Conservation (phyloP, 2,888 invertebrate genomes). For the Pyrrhopygopsis socrates region DNA sequence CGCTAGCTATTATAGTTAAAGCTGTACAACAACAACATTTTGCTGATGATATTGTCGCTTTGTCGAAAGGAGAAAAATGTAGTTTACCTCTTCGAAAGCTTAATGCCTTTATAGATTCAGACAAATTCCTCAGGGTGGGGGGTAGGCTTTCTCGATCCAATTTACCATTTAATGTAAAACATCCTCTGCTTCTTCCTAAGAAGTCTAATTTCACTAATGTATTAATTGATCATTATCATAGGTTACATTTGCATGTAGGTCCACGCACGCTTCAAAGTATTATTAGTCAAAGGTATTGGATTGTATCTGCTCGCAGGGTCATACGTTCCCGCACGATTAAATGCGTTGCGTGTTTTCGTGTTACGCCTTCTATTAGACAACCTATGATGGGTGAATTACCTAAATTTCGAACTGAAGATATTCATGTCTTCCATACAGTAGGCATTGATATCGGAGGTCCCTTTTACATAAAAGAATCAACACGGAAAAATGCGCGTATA, state of each 20-base stretch:
- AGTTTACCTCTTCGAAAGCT: background rate
- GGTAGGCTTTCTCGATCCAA: constrained; percentile 44
- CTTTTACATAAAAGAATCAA: constrained; percentile 50
- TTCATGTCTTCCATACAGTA: constrained; percentile 35
- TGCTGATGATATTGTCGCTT: background rate
- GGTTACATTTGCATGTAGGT: constrained; percentile 50
- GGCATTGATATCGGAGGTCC: constrained; percentile 59
- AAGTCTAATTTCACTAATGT: constrained; percentile 31
- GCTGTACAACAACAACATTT: background rate
- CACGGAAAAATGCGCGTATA: constrained; percentile 63
- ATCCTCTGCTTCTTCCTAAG: constrained; percentile 41
- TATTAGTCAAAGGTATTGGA: constrained; percentile 55
- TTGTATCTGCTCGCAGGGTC: constrained; percentile 37
- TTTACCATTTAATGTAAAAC: constrained; percentile 1
- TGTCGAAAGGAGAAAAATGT: background rate
- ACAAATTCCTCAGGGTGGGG: constrained; percentile 83
- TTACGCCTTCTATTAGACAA: constrained; percentile 25
- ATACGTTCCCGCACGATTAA: constrained; percentile 36
- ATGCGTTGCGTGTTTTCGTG: constrained; percentile 47
- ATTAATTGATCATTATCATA: constrained; percentile 59
- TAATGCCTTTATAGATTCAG: background rate
- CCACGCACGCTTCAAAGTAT: constrained; percentile 57
- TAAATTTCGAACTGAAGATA: background rate
- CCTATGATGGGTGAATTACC: constrained; percentile 57
- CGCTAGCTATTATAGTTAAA: background rate